These are phyloP conservation scores for Apodemia hepburni DNA, from an alignment of 2,888 invertebrate species.

Conservation along the genomic window DNA sequence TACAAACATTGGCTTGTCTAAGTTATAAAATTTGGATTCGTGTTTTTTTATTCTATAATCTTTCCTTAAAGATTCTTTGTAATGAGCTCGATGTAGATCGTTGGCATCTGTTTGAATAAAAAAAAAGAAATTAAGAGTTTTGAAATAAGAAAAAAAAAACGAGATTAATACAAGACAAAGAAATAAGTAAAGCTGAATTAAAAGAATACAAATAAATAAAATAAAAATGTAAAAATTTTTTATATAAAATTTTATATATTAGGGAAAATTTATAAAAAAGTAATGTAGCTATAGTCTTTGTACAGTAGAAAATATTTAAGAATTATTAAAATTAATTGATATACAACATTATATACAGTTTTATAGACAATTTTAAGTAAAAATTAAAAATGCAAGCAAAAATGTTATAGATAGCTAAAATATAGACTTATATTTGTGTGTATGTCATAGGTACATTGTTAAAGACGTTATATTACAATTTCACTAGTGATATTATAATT, in stretches of 20 bases:
- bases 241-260: too few relatives aligned
- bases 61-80: constrained; percentile 38
- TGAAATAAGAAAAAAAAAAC: constrained; percentile 28
- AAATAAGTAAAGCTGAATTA: neutral
- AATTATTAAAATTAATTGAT: neutral
- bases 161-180: constrained; percentile 11
- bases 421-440: neutral
- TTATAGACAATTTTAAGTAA: neutral
- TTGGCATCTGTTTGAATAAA: constrained; percentile 66
- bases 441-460: too few relatives aligned
- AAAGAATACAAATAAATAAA: constrained; percentile 13
- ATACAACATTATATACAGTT: neutral
- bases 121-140: constrained; percentile 43
- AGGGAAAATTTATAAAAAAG: too few relatives aligned
- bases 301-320: neutral
- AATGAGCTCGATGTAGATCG: constrained; percentile 69
- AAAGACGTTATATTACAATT: too few relatives aligned
- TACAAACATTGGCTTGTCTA: constrained; percentile 66
- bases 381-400: neutral
- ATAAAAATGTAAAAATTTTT: neutral
- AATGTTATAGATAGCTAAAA: too few relatives aligned
- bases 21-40: constrained; percentile 33
- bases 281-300: neutral
- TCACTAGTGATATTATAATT: too few relatives aligned
- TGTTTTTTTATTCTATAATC: constrained; percentile 42